Evolutionary conservation across 2,797 vertebrate genomes (phyloP).

Genomic region (Sebastes oblongus): DNA sequence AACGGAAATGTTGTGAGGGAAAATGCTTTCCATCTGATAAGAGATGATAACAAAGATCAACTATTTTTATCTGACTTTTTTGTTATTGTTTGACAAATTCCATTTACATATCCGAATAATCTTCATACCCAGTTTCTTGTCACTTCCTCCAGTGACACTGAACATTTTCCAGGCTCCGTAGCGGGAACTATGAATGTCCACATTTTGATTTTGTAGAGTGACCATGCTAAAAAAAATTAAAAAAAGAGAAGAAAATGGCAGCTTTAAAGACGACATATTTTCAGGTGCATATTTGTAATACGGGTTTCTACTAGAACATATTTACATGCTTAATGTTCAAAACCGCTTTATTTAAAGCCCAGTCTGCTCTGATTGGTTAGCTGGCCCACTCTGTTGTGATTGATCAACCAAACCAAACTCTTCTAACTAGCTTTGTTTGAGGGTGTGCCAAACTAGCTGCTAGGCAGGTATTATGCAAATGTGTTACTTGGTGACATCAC

Average conservation of each 20-base stretch:
- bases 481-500: no score
- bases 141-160: constrained; percentile 26
- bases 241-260: not conserved
- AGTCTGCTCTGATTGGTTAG: no score
- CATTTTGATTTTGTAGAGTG: constrained; percentile 74
- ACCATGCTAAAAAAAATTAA: constrained; percentile 69
- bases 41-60: not conserved
- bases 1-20: constrained; percentile 56
- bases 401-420: no score
- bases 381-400: no score
- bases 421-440: no score
- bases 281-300: no score
- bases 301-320: no score
- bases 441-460: no score
- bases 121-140: constrained; percentile 75
- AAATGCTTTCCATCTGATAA: constrained; percentile 67
- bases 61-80: not conserved
- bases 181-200: not conserved
- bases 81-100: not conserved
- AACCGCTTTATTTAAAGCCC: no score
- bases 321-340: no score
- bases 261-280: not conserved
- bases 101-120: not conserved
- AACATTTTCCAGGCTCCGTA: constrained; percentile 6
- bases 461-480: no score